Base-by-base conservation (phyloP, 2,888 invertebrate genomes). In the Opisthograptis luteolata region DNA sequence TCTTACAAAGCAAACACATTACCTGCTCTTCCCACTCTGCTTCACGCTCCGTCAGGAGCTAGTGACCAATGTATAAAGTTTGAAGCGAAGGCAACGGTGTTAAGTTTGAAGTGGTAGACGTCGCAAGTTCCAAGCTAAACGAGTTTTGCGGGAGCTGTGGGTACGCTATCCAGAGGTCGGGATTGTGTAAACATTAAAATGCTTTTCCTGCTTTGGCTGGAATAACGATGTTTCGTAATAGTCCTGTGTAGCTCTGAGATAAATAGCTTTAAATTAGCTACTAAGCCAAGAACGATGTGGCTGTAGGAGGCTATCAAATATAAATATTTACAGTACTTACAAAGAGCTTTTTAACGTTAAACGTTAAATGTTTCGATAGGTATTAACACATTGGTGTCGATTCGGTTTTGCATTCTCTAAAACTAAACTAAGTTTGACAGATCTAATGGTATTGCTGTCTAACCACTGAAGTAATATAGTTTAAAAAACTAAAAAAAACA, bases 181-280 rank as follows among this genome's bases (percentile, higher is more conserved):
- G 71, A 78, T 84, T 86, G 84, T 82, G 86, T 76, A 85, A 84
- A 85, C 80, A 78, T 79, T 76, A 78, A 79, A 80, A 81, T 77
- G 61, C 69, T 76, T 85, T 86, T 84, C 84, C 80, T 82, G 79
- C 70, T 78, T 53, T 44, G 59, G 47, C 53, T 66, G 59, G 63
- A 66, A 69, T 63, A 62, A 56, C 52, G 45, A 47, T 49, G 53
- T 65, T 70, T 55, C 60, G 62, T 60, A 66, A 66, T 64, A 58
- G 50, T 30, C 35, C 19, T 39, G 34, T 14, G 19, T 19, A 10
- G 19, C 4, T 6, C 3, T 15, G 19, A 17, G 8, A 7, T 12
- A 22, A 20, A 34, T 15, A 15, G n/a, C n/a, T n/a, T n/a, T n/a
- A n/a, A 2, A 3, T 8, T 14, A 31, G 3, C 9, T 7, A 24